These are phyloP conservation scores for Chrysomela aeneicollis DNA, from an alignment of 2,888 invertebrate genomes.

Conservation along the genomic window DNA sequence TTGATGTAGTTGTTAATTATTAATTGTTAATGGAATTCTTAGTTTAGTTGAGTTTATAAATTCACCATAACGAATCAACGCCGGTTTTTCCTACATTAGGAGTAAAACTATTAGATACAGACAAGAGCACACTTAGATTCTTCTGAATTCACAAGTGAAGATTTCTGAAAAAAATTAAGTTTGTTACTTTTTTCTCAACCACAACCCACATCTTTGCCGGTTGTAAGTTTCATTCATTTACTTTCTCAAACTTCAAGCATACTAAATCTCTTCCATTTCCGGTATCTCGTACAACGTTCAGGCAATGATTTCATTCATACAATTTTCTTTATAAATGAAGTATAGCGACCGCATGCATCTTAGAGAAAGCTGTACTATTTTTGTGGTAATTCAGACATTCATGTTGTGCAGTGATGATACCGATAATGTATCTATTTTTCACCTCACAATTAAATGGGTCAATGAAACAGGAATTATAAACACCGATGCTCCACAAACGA, in stretches of 20 bases:
- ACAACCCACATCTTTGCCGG: too few species aligned
- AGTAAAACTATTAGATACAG: too few species aligned
- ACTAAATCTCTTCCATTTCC: background rate
- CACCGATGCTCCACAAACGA: constrained; percentile 14
- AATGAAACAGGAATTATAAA: constrained; percentile 17
- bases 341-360: background rate
- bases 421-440: constrained; percentile 1
- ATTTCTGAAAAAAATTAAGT: too few species aligned
- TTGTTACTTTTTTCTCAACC: too few species aligned
- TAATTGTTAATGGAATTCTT: too few species aligned
- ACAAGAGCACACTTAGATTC: too few species aligned
- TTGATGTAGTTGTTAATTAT: too few species aligned
- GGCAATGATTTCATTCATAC: constrained; percentile 1
- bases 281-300: constrained; percentile 3
- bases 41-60: too few species aligned
- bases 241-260: background rate
- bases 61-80: too few species aligned
- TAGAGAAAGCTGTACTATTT: constrained; percentile 1
- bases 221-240: too few species aligned
- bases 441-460: constrained; percentile 10
- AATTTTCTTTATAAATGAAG: constrained; percentile 3
- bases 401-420: background rate
- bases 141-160: too few species aligned
- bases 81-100: too few species aligned
- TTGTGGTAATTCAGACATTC: background rate